Base-by-base conservation (phyloP, 1,140 invertebrate species). In the Ditylenchus dipsaci region DNA sequence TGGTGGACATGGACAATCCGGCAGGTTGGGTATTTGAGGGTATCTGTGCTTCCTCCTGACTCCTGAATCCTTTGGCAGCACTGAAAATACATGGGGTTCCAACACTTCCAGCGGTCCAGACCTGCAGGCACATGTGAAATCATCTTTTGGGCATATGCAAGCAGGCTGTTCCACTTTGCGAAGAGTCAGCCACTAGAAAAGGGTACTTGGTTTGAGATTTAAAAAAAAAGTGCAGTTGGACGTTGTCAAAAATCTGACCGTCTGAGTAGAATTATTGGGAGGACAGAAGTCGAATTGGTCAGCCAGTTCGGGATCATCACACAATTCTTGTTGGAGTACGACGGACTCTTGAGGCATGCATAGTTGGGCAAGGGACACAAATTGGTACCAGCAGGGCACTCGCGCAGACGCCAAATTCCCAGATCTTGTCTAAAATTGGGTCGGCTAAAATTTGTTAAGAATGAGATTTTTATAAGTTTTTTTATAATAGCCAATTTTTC, bases 341-440 rank as follows among this genome's bases (percentile, higher is more conserved):
- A 82, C 76, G 11, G 75, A 80, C 56, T 71, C 67, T 29, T 71
- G 60, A 45, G 77, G 75, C 66, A 80, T 80, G 58, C 79, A 81
- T 29, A 73, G 63, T 45, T 76, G 72, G 45, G 79, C 78, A 9
- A 79, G 77, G 30, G 79, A 72, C 23, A 81, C 80, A 57, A 81
- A 81, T 49, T 80, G 63, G 76, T 78, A 26, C 75, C 77, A 33
- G 75, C 71, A 66, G 75, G 74, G 53, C 78, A 80, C 63, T 81
- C 78, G 27, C 79, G 67, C 21, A 80, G 63, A n/a, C 73, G 67
- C 78, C 78, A 80, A 38, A 80, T 72, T 59, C 78, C 78, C 42
- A 80, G 65, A 70, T 80, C 78, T 61, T 78, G 75, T 61, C 78
- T 79, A 69, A 67, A 76, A 68, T 30, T 29, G 23, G 21, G 1